A percentile compares a stretch with the other conserved stretches of the same genome.
phyloP scores from a whole-genome alignment of 2,888 invertebrate species.

The Mesochorus sp. region DNA sequence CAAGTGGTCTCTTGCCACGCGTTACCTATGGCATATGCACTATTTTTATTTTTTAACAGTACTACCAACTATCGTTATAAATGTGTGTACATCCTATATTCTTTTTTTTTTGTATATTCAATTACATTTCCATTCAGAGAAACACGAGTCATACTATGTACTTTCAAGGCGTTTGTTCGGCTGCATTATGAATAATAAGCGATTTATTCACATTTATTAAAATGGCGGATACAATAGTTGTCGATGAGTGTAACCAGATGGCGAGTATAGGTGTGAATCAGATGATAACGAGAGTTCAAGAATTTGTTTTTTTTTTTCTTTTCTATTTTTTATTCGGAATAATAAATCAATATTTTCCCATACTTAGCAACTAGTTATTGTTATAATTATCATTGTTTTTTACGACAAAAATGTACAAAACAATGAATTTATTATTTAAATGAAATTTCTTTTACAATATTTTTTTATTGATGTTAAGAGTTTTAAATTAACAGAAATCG shows the following conservation, averaged over 20 bases:
- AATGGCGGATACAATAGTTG: neutral
- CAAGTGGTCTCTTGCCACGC: constrained; percentile 16
- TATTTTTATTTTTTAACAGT: neutral
- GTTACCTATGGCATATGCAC: neutral
- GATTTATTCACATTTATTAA: neutral
- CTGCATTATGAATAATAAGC: neutral
- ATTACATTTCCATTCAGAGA: constrained; percentile 6
- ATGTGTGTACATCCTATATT: neutral
- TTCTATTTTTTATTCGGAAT: too few relatives aligned
- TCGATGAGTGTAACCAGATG: constrained; percentile 47
- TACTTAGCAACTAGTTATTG: too few relatives aligned
- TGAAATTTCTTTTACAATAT: too few relatives aligned
- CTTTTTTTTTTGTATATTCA: neutral
- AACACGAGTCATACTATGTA: neutral
- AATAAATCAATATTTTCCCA: too few relatives aligned
- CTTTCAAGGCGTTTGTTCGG: neutral
- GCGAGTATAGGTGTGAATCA: too few relatives aligned
- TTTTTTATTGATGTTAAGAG: too few relatives aligned
- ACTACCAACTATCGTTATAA: neutral
- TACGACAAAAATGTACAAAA: too few relatives aligned
- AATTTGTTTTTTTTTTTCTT: too few relatives aligned
- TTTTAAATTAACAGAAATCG: too few relatives aligned
- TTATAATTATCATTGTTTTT: too few relatives aligned
- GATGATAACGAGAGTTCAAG: too few relatives aligned
- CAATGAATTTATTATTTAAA: too few relatives aligned